These are phyloP conservation scores for Hemithea aestivaria DNA, from an alignment of 2,888 invertebrate species.

Conservation along the genomic window DNA sequence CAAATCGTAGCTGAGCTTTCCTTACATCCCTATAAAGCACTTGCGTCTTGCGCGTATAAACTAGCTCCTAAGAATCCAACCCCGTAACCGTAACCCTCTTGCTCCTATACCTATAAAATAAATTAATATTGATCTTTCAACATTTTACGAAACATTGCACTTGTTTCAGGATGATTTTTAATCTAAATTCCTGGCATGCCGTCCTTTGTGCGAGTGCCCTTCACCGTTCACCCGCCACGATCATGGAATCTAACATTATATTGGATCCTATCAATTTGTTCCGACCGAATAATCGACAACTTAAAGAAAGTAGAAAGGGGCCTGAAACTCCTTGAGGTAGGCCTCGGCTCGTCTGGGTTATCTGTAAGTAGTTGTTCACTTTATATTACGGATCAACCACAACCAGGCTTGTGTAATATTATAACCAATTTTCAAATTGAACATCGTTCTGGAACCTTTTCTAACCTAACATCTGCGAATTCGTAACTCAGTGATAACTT, in stretches of 20 bases:
- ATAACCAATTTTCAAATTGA: too few species aligned
- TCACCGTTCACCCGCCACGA: slow-evolving; percentile 37
- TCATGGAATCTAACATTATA: slow-evolving; percentile 45
- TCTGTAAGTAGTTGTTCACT: too few species aligned
- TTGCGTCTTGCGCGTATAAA: too few species aligned
- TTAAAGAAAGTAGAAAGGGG: slow-evolving; percentile 32
- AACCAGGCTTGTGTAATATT: too few species aligned
- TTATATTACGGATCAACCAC: too few species aligned
- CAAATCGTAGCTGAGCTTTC: too few species aligned
- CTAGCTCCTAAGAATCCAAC: not conserved
- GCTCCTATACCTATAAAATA: too few species aligned
- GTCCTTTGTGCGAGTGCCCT: slow-evolving; percentile 56
- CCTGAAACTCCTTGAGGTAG: slow-evolving; percentile 15
- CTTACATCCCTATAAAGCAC: too few species aligned
- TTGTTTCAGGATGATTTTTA: slow-evolving; percentile 62
- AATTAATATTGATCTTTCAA: slow-evolving; percentile 37
- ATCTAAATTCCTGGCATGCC: slow-evolving; percentile 63
- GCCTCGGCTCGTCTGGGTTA: not conserved
- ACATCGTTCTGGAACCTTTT: too few species aligned
- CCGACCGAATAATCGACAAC: slow-evolving; percentile 45
- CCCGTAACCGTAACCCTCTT: slow-evolving; percentile 10
- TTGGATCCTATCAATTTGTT: slow-evolving; percentile 53
- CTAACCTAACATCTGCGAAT: too few species aligned
- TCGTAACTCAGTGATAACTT: too few species aligned
- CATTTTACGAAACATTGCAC: slow-evolving; percentile 62